Base-by-base conservation (phyloP, 1,140 invertebrate genomes). In the Cotesia glomerata region DNA sequence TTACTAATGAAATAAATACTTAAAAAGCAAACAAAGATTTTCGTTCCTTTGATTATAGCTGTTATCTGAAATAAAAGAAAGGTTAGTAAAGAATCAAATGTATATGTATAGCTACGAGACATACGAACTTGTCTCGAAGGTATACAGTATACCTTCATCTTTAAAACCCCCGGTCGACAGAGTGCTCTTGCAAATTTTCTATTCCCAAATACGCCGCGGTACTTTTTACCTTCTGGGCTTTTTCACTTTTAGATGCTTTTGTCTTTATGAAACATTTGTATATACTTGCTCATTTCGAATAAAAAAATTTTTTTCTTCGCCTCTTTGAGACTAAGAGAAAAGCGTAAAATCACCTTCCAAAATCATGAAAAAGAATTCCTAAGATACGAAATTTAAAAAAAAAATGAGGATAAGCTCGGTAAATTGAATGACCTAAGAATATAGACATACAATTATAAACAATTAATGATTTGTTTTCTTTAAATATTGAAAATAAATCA, bases 261-360 rank as follows among this genome's bases (percentile, higher is more conserved):
- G 81, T 84, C 81, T 85, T 62, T 62, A 62, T 83, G 84, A 84
- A 84, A 81, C 82, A 82, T 76, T 80, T 79, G 74, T 79, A 49
- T 58, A 63, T 49, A 72, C 78, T 84, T 80, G 84, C 80, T 85
- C 84, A 85, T 86, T 84, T 86, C 39, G 39, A 45, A 72, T 76
- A 72, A 75, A 75, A 77, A 67, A 79, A 77, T 77, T 77, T 76
- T 78, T 75, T 75, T 77, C 79, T 74, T 69, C 74, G 11, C 39
- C 39, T 45, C 39, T 76, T 73, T 75, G 72, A 74, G 69, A 69
- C 71, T 73, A 69, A 39, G 18, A 74, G 74, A 73, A 76, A 73
- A 16, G 14, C 45, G 35, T 36, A 52, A 49, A 71, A 49, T 32
- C 8, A 63, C 34, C 26, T 32, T n/a, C 3, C 11, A 14, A 58